phyloP scores from a whole-genome alignment of 2,888 invertebrate species.

The Agrochola litura region DNA sequence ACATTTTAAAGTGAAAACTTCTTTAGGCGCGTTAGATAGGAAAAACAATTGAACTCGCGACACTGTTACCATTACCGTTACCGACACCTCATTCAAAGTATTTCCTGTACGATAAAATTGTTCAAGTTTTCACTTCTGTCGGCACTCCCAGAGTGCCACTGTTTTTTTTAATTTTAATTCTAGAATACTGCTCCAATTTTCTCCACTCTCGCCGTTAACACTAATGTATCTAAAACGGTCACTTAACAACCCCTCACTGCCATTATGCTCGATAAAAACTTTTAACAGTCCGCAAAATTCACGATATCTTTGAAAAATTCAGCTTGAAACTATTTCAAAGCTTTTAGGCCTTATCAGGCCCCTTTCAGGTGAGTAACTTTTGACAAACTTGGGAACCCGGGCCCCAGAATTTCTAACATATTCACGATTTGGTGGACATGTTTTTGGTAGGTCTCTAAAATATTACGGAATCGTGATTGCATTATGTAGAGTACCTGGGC shows the following conservation, averaged over 20 bases:
- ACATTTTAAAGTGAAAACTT: no score
- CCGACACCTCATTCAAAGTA: no score
- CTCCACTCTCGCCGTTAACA: neutral
- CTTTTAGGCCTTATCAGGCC: conserved; percentile 31
- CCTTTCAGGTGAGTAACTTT: conserved; percentile 18
- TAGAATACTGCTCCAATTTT: neutral
- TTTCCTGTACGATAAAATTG: no score
- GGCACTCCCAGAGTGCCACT: no score
- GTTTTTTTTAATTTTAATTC: neutral
- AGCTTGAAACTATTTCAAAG: conserved; percentile 34
- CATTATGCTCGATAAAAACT: conserved; percentile 15
- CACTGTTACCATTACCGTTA: no score
- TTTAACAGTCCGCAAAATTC: neutral
- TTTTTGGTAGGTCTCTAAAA: neutral
- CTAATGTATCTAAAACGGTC: conserved; percentile 12
- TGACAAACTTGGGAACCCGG: neutral
- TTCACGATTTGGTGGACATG: neutral
- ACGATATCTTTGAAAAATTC: conserved; percentile 12
- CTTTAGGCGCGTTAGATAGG: no score
- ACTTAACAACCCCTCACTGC: neutral
- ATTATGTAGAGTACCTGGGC: no score
- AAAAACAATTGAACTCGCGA: no score
- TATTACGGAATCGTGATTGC: neutral
- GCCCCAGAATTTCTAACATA: neutral
- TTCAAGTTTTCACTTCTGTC: no score